These are phyloP conservation scores for Agrotis clavis DNA, from an alignment of 2,888 invertebrate genomes.

Conservation along the genomic window DNA sequence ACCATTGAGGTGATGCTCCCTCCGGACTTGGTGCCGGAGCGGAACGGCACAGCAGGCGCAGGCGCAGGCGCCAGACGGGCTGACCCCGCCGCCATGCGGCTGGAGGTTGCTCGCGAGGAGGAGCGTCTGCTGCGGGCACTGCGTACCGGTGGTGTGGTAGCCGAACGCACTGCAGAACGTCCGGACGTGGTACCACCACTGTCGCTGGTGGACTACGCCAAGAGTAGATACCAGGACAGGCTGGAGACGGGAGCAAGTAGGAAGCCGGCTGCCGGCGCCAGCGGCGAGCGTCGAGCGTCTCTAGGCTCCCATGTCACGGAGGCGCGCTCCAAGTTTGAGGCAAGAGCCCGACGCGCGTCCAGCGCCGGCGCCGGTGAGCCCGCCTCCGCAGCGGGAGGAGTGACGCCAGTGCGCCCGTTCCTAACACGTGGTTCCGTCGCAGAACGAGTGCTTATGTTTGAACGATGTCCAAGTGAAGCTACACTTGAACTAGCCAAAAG, in stretches of 20 bases:
- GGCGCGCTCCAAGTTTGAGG: constrained; percentile 88
- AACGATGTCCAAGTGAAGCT: constrained; percentile 96
- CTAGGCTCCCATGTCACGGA: constrained; percentile 89
- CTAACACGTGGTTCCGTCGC: constrained; percentile 97
- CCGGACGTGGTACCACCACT: constrained; percentile 89
- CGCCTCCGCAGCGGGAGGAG: constrained; percentile 78
- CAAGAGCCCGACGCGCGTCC: constrained; percentile 87
- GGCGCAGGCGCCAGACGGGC: constrained; percentile 84
- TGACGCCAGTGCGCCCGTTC: constrained; percentile 94
- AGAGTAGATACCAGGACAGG: constrained; percentile 92
- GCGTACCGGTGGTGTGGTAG: constrained; percentile 92
- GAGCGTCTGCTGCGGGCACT: constrained; percentile 95
- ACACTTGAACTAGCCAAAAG: constrained; percentile 93
- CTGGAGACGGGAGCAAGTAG: constrained; percentile 86
- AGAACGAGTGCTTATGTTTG: constrained; percentile 97
- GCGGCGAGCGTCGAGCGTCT: constrained; percentile 85
- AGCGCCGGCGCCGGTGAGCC: constrained; percentile 85
- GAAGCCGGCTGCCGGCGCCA: constrained; percentile 85
- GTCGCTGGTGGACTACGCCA: constrained; percentile 93
- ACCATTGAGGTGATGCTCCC: constrained; percentile 93
- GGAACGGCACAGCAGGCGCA: constrained; percentile 82
- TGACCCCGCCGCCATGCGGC: constrained; percentile 90
- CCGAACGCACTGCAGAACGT: constrained; percentile 85
- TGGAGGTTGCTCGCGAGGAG: constrained; percentile 95
- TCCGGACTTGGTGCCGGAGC: constrained; percentile 91